Evolutionary conservation across 2,888 invertebrate genomes (phyloP).

Genomic region (Troglohyphantes excavatus): DNA sequence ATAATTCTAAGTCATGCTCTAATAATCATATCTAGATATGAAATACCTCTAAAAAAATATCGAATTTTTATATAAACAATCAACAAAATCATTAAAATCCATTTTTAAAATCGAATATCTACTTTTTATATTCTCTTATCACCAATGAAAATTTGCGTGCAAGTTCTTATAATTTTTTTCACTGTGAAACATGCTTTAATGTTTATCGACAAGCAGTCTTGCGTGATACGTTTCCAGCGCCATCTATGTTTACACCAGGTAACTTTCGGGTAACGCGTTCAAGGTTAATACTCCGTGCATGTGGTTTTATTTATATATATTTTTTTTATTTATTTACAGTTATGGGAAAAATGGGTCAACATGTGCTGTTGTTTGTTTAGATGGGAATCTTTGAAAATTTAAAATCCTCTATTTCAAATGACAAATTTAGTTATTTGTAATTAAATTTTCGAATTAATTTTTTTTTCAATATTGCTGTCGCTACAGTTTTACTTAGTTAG

Average conservation of each 20-base stretch:
- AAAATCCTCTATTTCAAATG: no score
- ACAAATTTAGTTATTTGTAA: no score
- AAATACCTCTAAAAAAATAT: background rate
- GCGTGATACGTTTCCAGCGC: conserved; percentile 45
- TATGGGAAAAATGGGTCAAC: background rate
- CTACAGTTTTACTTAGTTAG: no score
- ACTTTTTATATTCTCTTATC: background rate
- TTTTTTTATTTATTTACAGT: conserved; percentile 47
- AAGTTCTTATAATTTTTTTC: conserved; percentile 17
- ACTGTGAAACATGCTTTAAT: conserved; percentile 55
- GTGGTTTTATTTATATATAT: conserved; percentile 34
- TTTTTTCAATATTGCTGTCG: no score
- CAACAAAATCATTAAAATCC: background rate
- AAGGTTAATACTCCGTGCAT: conserved; percentile 51
- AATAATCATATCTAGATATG: background rate
- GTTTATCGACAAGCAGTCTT: conserved; percentile 67
- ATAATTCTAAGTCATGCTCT: conserved; percentile 28
- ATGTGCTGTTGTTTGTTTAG: background rate
- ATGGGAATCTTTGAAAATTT: no score
- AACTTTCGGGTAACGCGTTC: conserved; percentile 54
- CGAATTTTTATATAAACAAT: background rate
- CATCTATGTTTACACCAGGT: conserved; percentile 31
- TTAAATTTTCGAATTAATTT: no score
- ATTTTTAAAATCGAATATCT: background rate
- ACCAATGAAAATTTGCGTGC: conserved; percentile 5